Base-by-base conservation (phyloP, 2,888 invertebrate species). In the Asteroscopus sphinx region DNA sequence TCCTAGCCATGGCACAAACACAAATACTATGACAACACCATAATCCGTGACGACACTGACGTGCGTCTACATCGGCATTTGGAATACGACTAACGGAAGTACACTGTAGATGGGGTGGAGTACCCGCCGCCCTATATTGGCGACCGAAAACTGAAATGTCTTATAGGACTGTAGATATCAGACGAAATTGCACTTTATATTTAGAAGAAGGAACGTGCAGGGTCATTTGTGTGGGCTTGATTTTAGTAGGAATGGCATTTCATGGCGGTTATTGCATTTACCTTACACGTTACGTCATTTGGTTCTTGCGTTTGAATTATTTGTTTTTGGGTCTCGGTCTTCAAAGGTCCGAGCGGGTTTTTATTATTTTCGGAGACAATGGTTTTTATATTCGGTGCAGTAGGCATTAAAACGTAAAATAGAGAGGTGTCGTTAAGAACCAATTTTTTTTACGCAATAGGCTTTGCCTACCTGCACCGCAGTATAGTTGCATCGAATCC, bases 1-100 rank as follows among this genome's bases (percentile, higher is more conserved):
- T 92, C 82, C 86, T 91, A 88, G 92, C 92, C 92, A 92, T 92
- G 71, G 77, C 79, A 81, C 79, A 71, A 64, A 67, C 69, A 76
- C 81, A 79, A 73, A 68, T 45, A 78, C 67, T 75, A 74, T 71
- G 74, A 74, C 41, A 77, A 73, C 81, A 81, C 80, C 77, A 73
- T 73, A 68, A 62, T 67, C 49, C 42, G 45, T 21, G 35, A 68
- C 67, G 51, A 45, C 30, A 57, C 45, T 16, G 41, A 79, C 88
- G 83, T 81, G 82, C 77, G 75, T 40, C 41, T 77, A 68, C 76
- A 61, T 52, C 80, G 78, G 68, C 68, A 76, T 79, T 79, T 78
- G 76, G 70, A 81, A 76, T 75, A 76, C 76, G 56, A 90, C 90
- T 90, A 84, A 83, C 79, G 82, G 79, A 81, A 80, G 80, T 78